Conservation (phyloP, 2,113 vertebrate species). For the Brachyhypopomus occidentalis region DNA sequence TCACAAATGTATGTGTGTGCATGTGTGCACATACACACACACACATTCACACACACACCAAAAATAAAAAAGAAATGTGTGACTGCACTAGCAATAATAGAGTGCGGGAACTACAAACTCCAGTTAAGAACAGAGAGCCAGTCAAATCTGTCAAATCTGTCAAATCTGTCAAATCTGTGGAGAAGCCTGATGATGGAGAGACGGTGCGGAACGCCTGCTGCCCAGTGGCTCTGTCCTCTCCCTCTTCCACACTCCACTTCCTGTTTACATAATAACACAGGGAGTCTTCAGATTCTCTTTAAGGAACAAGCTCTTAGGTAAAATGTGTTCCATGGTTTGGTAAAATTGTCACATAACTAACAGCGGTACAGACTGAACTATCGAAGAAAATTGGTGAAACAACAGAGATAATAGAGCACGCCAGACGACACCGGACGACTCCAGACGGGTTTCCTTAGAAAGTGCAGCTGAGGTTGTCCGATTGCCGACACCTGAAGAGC, state of each 20-base stretch:
- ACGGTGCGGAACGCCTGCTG: constrained; percentile 60
- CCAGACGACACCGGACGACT: background rate
- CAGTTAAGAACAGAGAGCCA: constrained; percentile 67
- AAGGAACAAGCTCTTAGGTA: constrained; percentile 50
- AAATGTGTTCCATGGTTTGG: background rate
- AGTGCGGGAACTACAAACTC: constrained; percentile 65
- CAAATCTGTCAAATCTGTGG: constrained; percentile 65
- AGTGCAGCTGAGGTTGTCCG: constrained; percentile 66
- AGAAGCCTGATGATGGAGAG: constrained; percentile 66
- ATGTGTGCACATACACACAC: constrained; percentile 5
- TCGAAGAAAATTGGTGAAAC: no score
- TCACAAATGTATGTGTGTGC: background rate
- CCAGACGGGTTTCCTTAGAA: constrained; percentile 22
- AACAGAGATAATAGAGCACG: background rate
- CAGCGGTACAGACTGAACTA: no score
- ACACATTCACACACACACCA: background rate
- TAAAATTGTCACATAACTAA: no score
- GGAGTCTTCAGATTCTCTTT: constrained; percentile 61
- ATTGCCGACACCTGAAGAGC: constrained; percentile 74
- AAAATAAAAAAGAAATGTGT: constrained; percentile 52
- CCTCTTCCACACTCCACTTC: constrained; percentile 58
- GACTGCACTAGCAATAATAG: constrained; percentile 67
- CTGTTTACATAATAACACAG: constrained; percentile 53
- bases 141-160: constrained; percentile 67
- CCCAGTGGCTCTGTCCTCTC: constrained; percentile 53